These are phyloP conservation scores for Synanthedon tipuliformis DNA, from an alignment of 2,888 invertebrate genomes.

Conservation along the genomic window DNA sequence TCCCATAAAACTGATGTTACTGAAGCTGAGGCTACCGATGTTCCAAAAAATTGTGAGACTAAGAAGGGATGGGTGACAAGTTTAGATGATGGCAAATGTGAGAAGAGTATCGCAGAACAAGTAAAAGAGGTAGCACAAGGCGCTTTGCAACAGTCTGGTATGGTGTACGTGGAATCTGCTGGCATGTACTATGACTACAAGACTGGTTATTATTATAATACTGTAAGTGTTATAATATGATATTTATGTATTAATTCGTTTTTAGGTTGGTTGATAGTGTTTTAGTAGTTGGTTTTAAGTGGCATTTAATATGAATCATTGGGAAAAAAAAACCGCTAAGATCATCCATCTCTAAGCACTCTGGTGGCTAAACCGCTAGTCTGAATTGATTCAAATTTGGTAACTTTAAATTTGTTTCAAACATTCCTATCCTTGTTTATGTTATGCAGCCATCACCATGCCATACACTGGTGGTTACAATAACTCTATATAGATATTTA, in stretches of 20 bases:
- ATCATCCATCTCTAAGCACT: too few relatives aligned
- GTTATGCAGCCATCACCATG: too few relatives aligned
- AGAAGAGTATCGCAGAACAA: slow-evolving; percentile 76
- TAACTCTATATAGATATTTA: too few relatives aligned
- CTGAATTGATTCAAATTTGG: too few relatives aligned
- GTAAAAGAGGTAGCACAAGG: slow-evolving; percentile 82
- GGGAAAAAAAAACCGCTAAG: too few relatives aligned
- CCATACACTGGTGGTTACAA: too few relatives aligned
- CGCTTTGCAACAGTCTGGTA: slow-evolving; percentile 79
- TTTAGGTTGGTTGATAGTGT: background rate
- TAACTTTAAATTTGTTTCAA: too few relatives aligned
- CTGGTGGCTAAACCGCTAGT: too few relatives aligned
- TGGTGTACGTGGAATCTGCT: slow-evolving; percentile 87
- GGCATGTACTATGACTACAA: slow-evolving; percentile 91
- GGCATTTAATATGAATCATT: too few relatives aligned
- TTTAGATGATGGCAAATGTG: slow-evolving; percentile 21
- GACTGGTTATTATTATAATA: slow-evolving; percentile 91
- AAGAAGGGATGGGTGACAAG: slow-evolving; percentile 29
- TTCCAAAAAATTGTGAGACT: slow-evolving; percentile 1
- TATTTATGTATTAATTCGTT: background rate
- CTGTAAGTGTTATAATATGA: slow-evolving; percentile 67
- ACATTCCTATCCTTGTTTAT: too few relatives aligned
- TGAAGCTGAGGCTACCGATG: background rate
- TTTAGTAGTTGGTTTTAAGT: too few relatives aligned
- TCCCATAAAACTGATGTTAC: background rate